Conservation (phyloP, 2,113 vertebrate species). For the Ivindomyrus marchei region DNA sequence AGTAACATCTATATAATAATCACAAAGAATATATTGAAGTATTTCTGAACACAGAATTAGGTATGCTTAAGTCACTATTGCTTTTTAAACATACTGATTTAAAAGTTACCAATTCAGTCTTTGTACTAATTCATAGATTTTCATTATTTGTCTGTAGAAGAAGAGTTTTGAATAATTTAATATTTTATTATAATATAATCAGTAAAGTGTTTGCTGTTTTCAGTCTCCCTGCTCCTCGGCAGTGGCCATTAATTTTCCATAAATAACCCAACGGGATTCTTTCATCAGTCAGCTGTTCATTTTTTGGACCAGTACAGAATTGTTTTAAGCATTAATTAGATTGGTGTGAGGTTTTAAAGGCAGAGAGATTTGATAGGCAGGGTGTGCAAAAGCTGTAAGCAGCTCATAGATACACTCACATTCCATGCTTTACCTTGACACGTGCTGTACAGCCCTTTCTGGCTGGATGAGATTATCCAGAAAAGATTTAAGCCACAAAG, state of each 20-base stretch:
- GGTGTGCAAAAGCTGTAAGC: background rate
- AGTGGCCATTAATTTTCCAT: constrained; percentile 30
- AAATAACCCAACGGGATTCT: constrained; percentile 29
- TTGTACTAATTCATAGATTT: background rate
- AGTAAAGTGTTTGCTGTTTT: background rate
- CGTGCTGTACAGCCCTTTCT: background rate
- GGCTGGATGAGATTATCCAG: background rate
- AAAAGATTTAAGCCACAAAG: background rate
- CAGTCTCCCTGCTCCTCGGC: background rate
- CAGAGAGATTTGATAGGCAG: constrained; percentile 30
- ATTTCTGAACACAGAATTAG: background rate
- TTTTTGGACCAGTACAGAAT: constrained; percentile 42
- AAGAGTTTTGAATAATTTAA: background rate
- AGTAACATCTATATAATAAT: background rate
- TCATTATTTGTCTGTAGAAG: background rate
- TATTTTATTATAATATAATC: background rate
- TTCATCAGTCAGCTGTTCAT: constrained; percentile 17
- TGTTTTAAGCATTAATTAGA: constrained; percentile 53
- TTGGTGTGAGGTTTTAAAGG: constrained; percentile 18
- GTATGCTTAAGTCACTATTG: background rate
- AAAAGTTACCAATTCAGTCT: background rate
- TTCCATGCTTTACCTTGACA: background rate
- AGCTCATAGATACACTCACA: constrained; percentile 28
- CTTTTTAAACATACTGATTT: background rate
- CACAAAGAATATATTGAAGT: background rate